Conservation (phyloP, 2,888 invertebrate genomes). For the Rapana venosa region DNA sequence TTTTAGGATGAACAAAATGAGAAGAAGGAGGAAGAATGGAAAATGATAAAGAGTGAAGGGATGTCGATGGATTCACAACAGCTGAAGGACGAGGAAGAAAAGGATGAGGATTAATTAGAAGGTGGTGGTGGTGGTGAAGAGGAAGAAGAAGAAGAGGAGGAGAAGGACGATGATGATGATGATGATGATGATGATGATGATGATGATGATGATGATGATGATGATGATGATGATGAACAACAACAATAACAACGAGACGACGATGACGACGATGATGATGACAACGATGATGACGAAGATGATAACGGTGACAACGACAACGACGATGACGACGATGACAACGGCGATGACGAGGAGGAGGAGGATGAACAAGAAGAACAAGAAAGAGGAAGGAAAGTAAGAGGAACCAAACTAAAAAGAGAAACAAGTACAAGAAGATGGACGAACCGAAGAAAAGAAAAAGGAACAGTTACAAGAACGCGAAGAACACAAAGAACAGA, state of each 20-base stretch:
- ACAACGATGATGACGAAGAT: background rate
- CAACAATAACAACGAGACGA: background rate
- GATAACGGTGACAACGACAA: background rate
- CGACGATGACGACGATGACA: background rate
- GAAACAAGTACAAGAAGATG: too few relatives aligned
- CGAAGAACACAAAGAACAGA: too few relatives aligned
- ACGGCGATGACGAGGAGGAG: background rate
- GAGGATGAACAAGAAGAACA: background rate
- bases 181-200: background rate
- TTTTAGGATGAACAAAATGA: background rate
- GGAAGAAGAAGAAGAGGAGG: background rate
- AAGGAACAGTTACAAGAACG: too few relatives aligned
- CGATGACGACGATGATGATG: background rate
- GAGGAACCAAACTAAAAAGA: too few relatives aligned
- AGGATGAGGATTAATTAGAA: background rate
- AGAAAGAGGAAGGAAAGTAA: too few relatives aligned
- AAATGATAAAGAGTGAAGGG: background rate
- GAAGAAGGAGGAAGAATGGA: background rate
- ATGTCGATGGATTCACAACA: background rate
- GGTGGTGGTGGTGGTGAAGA: background rate
- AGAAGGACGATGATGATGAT: conserved; percentile 4
- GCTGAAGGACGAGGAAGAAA: background rate
- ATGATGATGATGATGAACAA: background rate
- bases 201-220: background rate
- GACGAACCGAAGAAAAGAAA: too few relatives aligned